A percentile compares a stretch with the other conserved stretches of the same genome.
phyloP scores from a whole-genome alignment of 2,888 invertebrate genomes.

The Creontiades dilutus region DNA sequence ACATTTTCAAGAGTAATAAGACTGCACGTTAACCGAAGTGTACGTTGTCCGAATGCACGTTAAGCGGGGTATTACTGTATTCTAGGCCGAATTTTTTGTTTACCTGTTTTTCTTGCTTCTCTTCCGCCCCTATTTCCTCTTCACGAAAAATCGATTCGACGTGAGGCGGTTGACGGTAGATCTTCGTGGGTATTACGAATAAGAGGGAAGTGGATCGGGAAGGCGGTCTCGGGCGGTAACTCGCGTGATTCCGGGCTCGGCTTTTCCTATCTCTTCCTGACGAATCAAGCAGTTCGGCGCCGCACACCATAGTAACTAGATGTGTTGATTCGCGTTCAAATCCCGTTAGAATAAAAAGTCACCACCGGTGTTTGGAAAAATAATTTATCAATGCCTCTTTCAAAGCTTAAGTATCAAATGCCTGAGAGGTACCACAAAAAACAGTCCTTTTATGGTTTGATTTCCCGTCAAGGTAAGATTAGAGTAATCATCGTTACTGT shows the following conservation, averaged over 20 bases:
- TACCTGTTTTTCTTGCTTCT: background rate
- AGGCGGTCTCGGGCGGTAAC: background rate
- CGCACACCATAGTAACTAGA: background rate
- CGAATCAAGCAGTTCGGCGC: constrained; percentile 46
- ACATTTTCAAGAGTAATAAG: too few species aligned
- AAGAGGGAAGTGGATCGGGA: background rate
- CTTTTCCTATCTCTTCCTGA: constrained; percentile 10
- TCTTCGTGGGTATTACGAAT: constrained; percentile 7
- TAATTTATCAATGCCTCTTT: background rate
- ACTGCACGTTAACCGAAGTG: too few species aligned
- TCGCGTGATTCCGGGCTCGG: constrained; percentile 63
- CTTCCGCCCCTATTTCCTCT: background rate
- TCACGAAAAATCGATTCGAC: constrained; percentile 12
- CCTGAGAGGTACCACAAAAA: background rate
- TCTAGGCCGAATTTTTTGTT: too few species aligned
- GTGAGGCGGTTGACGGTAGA: background rate
- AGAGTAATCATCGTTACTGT: background rate
- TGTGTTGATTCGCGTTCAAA: too few species aligned
- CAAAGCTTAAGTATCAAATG: background rate
- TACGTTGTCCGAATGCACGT: too few species aligned
- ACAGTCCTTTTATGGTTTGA: background rate
- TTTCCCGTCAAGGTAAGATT: background rate
- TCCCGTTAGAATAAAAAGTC: too few species aligned
- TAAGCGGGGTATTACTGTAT: too few species aligned
- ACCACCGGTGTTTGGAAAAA: background rate